phyloP scores from a whole-genome alignment of 1,140 invertebrate species.

The Wiebesia pumilae region DNA sequence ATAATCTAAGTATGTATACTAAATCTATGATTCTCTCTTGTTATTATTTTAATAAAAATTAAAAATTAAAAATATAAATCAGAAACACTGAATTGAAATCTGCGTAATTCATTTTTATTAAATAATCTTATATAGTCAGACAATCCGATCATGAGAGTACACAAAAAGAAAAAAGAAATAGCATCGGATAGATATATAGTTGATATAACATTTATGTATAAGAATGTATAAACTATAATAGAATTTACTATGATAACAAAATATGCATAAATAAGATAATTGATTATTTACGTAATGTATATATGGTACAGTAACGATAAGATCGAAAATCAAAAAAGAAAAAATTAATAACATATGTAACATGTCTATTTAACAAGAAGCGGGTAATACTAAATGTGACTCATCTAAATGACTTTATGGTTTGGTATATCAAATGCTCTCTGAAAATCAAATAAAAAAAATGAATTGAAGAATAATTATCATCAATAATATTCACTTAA shows the following conservation, averaged over 20 bases:
- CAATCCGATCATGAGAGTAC: neutral
- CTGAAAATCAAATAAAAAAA: neutral
- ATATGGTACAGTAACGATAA: too few relatives aligned
- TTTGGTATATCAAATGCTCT: neutral
- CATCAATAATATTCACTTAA: neutral
- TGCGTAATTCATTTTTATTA: neutral
- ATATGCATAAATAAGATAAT: constrained; percentile 19
- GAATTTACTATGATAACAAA: neutral
- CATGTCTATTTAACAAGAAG: neutral
- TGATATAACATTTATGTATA: neutral
- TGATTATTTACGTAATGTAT: constrained; percentile 43
- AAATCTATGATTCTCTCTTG: too few relatives aligned
- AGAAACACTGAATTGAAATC: neutral
- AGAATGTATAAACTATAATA: neutral
- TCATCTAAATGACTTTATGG: neutral
- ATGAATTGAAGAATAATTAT: neutral
- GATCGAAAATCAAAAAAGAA: constrained; percentile 40
- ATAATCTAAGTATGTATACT: too few relatives aligned
- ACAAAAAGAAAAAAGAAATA: neutral
- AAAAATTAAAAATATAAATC: neutral
- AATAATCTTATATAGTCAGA: neutral
- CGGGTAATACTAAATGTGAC: neutral
- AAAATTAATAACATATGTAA: constrained; percentile 24
- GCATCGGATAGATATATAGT: neutral
- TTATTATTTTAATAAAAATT: neutral